Conservation (phyloP, 2,888 invertebrate species). For the Leptopilina drosophilae region DNA sequence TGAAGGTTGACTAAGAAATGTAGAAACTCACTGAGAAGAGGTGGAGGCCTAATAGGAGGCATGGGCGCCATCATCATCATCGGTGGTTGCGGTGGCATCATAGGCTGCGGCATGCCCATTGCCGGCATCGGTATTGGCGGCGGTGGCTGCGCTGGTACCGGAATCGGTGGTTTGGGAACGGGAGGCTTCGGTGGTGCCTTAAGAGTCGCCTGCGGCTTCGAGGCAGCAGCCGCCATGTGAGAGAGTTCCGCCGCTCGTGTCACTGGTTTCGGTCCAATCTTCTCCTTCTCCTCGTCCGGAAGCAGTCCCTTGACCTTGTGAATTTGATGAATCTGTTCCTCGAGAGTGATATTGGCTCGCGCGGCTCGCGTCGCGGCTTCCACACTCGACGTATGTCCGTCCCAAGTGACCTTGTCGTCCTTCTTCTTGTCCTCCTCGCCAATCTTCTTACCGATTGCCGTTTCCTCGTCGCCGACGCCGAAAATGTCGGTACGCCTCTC, state of each 20-base stretch:
- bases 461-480: constrained; percentile 99
- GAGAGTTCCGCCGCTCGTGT: constrained; percentile 71
- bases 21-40: constrained; percentile 43
- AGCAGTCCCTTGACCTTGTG: constrained; percentile 96
- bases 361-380: constrained; percentile 97
- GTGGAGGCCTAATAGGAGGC: constrained; percentile 74
- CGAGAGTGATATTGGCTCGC: constrained; percentile 95
- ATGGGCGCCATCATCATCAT: constrained; percentile 83
- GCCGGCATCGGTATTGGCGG: constrained; percentile 49
- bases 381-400: constrained; percentile 97
- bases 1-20: background rate
- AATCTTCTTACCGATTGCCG: constrained; percentile 98
- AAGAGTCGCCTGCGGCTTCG: constrained; percentile 72
- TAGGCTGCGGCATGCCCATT: constrained; percentile 32
- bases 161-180: constrained; percentile 74
- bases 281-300: constrained; percentile 97
- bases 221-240: constrained; percentile 74
- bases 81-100: constrained; percentile 76
- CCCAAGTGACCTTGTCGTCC: constrained; percentile 97
- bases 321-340: constrained; percentile 98
- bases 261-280: constrained; percentile 94
- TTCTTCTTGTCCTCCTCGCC: constrained; percentile 92
- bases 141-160: constrained; percentile 74
- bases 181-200: constrained; percentile 75
- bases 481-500: constrained; percentile 99